Base-by-base conservation (phyloP, 2,797 vertebrate species). In the Falco novaeseelandiae region DNA sequence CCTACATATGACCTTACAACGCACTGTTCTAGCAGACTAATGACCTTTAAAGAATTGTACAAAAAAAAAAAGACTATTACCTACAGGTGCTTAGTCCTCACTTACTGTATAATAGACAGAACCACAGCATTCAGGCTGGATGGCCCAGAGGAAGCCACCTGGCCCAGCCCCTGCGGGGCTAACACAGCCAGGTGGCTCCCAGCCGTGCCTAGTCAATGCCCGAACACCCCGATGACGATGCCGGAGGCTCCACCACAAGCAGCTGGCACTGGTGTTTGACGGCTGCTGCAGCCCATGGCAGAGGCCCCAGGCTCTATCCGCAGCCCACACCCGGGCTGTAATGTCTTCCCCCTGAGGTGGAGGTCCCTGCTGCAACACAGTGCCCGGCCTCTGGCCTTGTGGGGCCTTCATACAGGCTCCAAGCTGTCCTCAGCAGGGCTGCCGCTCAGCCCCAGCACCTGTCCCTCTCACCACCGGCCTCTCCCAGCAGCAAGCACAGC, bases 181-280 rank as follows among this genome's bases (percentile, higher is more conserved):
- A 4, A 14, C 4, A 10, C 26, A 1, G 8, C 2, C 40, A 4
- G 23, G 32, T 4, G 36, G 14, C 61, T 17, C 52, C 38, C 8
- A 21, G n/a, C 59, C 51, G 4, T 0, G 4, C 11, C 30, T 72
- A 10, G 44, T 8, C 38, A 3, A 1, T 3, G 42, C 17, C 40
- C 8, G 14, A 25, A 8, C 27, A 5, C 29, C 32, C 15, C 32
- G 6, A 6, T 13, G 49, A 55, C 0, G 7, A 6, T 13, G 49
- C 49, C 0, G 5, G 19, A 14, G 4, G 8, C 21, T n/a, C 42
- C 55, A 9, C n/a, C 8, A 2, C n/a, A 3, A 11, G 18, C 42
- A 6, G 12, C 51, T 14, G 12, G 26, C 12, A 1, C 59, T 5
- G 9, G 8, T 40, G 11, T 5, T 8, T 16, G 61, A 8, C 27